These are phyloP conservation scores for Synanthedon andrenaeformis DNA, from an alignment of 2,888 invertebrate species.

Conservation along the genomic window DNA sequence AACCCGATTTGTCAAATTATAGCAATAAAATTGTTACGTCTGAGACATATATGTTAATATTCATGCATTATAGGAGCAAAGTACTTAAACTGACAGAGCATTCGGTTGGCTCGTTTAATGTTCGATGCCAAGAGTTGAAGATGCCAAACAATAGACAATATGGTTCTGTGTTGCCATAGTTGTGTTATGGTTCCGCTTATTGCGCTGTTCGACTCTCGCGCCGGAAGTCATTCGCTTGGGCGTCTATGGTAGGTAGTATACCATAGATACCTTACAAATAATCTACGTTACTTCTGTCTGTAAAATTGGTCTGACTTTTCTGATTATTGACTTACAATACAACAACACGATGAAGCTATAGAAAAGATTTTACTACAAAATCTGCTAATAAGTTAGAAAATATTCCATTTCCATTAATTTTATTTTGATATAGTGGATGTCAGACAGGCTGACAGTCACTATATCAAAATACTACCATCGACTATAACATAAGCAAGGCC, in stretches of 20 bases:
- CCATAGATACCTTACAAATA: not conserved
- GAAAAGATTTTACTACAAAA: too few relatives aligned
- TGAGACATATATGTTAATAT: constrained; percentile 41
- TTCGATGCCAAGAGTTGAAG: constrained; percentile 62
- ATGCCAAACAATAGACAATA: constrained; percentile 68
- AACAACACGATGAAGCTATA: too few relatives aligned
- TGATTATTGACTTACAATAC: too few relatives aligned
- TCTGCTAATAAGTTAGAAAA: too few relatives aligned
- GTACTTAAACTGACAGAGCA: constrained; percentile 57
- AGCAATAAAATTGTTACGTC: constrained; percentile 28
- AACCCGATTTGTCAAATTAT: constrained; percentile 13
- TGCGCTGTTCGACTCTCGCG: constrained; percentile 38
- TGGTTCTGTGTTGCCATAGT: constrained; percentile 34
- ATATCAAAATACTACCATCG: too few relatives aligned
- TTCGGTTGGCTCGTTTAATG: constrained; percentile 37
- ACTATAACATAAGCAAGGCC: too few relatives aligned
- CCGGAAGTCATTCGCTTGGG: constrained; percentile 45
- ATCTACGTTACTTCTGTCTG: not conserved
- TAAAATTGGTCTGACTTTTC: too few relatives aligned
- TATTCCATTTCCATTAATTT: too few relatives aligned
- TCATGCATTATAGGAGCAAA: constrained; percentile 49
- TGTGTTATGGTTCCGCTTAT: constrained; percentile 45
- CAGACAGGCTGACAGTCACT: too few relatives aligned
- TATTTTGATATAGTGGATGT: too few relatives aligned
- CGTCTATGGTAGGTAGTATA: not conserved